These are phyloP conservation scores for Pedicia rivosa DNA, from an alignment of 2,888 invertebrate genomes.

Conservation along the genomic window DNA sequence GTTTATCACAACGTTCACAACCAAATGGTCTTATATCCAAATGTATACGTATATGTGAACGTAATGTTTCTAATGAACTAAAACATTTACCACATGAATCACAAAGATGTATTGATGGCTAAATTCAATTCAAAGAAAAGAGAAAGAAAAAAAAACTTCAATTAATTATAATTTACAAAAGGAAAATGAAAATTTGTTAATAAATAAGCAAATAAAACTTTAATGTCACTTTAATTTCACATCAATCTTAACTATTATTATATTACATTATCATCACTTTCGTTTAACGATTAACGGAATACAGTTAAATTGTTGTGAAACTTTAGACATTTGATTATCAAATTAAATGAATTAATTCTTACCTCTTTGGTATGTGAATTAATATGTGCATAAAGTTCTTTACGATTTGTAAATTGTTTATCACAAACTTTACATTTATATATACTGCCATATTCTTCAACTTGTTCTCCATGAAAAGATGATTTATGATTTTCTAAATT, in stretches of 20 bases:
- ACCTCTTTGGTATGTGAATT: conserved; percentile 1
- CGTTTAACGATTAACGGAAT: too few species aligned
- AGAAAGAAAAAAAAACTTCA: background rate
- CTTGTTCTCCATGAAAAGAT: conserved; percentile 6
- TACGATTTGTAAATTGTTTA: conserved; percentile 7
- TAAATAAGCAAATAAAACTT: background rate
- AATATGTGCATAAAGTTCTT: conserved; percentile 7
- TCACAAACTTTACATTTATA: conserved; percentile 9
- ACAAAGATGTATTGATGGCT: conserved; percentile 4
- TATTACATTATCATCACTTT: too few species aligned
- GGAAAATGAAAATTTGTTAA: too few species aligned
- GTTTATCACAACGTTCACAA: conserved; percentile 3
- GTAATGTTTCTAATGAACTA: conserved; percentile 1
- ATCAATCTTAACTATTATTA: too few species aligned
- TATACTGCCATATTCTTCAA: conserved; percentile 7
- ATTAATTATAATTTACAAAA: too few species aligned
- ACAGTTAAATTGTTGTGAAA: too few species aligned
- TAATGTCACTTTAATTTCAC: background rate
- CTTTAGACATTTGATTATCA: too few species aligned
- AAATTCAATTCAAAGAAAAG: background rate
- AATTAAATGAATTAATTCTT: too few species aligned
- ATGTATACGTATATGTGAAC: conserved; percentile 7
- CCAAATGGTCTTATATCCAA: conserved; percentile 7
- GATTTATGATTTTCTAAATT: conserved; percentile 9
- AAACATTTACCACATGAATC: conserved; percentile 9